Evolutionary conservation across 2,888 invertebrate species (phyloP), one percentile per base, ranked within the genome.

Genomic region (Latrodectus elegans): DNA sequence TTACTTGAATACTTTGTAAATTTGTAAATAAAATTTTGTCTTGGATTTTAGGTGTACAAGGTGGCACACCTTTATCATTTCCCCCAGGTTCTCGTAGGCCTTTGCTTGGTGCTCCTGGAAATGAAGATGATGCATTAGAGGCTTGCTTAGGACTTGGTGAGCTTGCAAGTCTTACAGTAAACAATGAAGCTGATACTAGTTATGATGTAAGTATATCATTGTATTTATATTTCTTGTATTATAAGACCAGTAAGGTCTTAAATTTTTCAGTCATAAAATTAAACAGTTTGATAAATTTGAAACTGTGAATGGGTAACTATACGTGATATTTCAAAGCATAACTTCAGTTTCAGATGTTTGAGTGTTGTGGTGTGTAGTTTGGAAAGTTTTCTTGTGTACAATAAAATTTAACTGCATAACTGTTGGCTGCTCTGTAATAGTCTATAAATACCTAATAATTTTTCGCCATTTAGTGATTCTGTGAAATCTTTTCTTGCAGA

Each of bases 121-220:
- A 98, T 81, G 98, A 98, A 93, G 98, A 98, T 93, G 98, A 98
- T 89, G 94, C 94, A 99, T 91, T 97, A 98, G 92, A 99, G 99
- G 93, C 95, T 99, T 92, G 97, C 97, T 93, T 95, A 98, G 92
- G 94, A 99, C 91, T 99, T 89, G 99, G 99, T 76, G 99, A 99
- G 93, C 94, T 99, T 92, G 99, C 98, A 72, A 97, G 97, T 93
- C 95, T 99, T 90, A 98, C 98, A 84, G 98, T 99, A 90, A 97
- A 96, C 93, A 99, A 99, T 94, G 99, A 99, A 93, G 96, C 98
- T 22, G 98, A 99, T 92, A 95, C 96, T 84, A 95, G 96, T 90
- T 97, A 97, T 92, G 95, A 96, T 92, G 96, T 97, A 91, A 93
- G 76, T 38, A 72, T 38, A 38, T 38, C 9, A 4, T 38, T 70